Percentiles rank a stretch among this genome's conserved stretches.
These are phyloP conservation scores for Apamea anceps DNA, from an alignment of 2,888 invertebrate species.

Conservation along the genomic window DNA sequence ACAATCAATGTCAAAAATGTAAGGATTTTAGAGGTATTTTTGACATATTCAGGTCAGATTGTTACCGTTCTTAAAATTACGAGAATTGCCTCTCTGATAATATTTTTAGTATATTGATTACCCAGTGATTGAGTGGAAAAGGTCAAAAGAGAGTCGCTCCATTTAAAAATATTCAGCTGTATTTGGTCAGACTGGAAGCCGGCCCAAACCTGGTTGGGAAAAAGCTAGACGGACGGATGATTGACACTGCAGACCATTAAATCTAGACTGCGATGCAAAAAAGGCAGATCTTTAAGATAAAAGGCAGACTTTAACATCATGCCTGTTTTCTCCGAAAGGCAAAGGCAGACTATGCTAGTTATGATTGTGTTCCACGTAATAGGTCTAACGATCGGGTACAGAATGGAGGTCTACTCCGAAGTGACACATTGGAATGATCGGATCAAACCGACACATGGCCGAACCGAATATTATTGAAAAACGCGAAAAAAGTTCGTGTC, in stretches of 20 bases:
- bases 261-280: slow-evolving; percentile 13
- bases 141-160: not conserved
- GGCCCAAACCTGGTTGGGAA: not conserved
- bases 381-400: not conserved
- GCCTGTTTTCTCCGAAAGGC: not conserved
- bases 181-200: slow-evolving; percentile 7
- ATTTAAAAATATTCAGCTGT: slow-evolving; percentile 15
- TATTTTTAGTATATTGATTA: not conserved
- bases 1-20: too few species aligned
- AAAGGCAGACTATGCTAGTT: not conserved
- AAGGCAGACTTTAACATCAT: not conserved
- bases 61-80: too few species aligned
- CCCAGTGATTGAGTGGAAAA: not conserved
- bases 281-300: not conserved
- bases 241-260: slow-evolving; percentile 28
- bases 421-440: too few species aligned
- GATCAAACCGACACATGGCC: too few species aligned
- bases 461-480: too few species aligned
- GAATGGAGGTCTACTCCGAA: not conserved
- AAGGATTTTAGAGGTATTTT: too few species aligned
- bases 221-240: not conserved
- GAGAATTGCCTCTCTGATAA: not conserved
- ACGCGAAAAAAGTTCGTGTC: too few species aligned
- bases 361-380: not conserved
- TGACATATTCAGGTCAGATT: too few species aligned